phyloP scores from a whole-genome alignment of 2,113 vertebrate genomes.

The Naja naja region DNA sequence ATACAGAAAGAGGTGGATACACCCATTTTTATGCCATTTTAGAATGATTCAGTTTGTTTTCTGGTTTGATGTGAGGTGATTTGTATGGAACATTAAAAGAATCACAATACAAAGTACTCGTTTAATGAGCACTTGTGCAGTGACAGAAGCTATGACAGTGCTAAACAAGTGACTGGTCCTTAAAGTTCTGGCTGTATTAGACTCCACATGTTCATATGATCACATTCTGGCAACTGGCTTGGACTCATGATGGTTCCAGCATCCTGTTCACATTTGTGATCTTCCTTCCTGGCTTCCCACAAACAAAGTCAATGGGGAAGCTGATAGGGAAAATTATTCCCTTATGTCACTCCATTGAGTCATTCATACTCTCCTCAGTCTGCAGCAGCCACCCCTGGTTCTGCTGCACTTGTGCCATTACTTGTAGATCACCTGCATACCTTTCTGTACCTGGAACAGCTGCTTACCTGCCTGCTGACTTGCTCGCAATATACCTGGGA shows the following conservation, averaged over 20 bases:
- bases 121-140: background rate
- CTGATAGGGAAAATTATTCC: background rate
- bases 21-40: background rate
- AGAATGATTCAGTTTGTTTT: background rate
- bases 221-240: background rate
- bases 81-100: background rate
- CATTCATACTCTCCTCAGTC: background rate
- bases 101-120: background rate
- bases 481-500: background rate
- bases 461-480: background rate
- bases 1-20: background rate
- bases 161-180: background rate
- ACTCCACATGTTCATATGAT: background rate
- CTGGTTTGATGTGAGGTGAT: background rate
- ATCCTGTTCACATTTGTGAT: background rate
- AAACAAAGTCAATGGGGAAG: background rate
- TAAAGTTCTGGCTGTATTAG: background rate
- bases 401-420: background rate
- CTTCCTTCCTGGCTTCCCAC: background rate
- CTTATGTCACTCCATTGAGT: background rate
- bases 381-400: background rate
- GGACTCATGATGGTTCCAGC: background rate
- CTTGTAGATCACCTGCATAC: background rate
- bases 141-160: background rate
- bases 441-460: background rate